Evolutionary conservation across 2,888 invertebrate genomes (phyloP).

Genomic region (Phortica okadai): DNA sequence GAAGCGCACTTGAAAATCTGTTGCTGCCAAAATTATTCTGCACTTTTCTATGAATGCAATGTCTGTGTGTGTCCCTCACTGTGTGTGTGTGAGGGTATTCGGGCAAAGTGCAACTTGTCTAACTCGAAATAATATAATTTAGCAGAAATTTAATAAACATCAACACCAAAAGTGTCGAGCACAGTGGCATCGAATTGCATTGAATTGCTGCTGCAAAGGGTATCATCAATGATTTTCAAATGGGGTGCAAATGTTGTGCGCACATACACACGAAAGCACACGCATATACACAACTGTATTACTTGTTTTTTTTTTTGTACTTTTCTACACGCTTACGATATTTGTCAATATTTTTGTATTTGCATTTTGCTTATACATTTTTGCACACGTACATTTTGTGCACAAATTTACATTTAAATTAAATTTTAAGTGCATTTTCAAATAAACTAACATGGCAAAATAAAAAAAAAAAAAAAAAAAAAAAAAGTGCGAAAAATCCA

Average conservation of each 20-base stretch:
- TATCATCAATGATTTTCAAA: conserved; percentile 49
- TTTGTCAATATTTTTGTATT: conserved; percentile 70
- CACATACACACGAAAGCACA: conserved; percentile 72
- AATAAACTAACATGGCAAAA: conserved; percentile 63
- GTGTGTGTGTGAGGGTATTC: not conserved
- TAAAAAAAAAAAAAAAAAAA: not conserved
- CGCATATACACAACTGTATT: conserved; percentile 61
- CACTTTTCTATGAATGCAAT: conserved; percentile 33
- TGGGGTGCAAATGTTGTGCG: conserved; percentile 69
- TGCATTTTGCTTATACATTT: conserved; percentile 72
- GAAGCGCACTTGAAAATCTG: conserved; percentile 7
- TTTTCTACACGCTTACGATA: conserved; percentile 38
- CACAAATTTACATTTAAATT: conserved; percentile 72
- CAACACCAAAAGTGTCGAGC: conserved; percentile 57
- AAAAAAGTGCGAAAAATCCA: conserved; percentile 7
- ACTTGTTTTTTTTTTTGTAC: conserved; percentile 40
- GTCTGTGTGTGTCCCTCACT: not conserved
- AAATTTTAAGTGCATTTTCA: conserved; percentile 71
- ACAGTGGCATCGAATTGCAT: conserved; percentile 6
- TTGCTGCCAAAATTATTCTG: conserved; percentile 4
- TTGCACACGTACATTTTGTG: conserved; percentile 70
- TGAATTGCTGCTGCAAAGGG: conserved; percentile 39
- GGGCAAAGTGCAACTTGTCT: conserved; percentile 25
- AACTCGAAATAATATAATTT: conserved; percentile 65
- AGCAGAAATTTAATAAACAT: conserved; percentile 69